phyloP scores from a whole-genome alignment of 2,113 vertebrate species.

The Gavia stellata region DNA sequence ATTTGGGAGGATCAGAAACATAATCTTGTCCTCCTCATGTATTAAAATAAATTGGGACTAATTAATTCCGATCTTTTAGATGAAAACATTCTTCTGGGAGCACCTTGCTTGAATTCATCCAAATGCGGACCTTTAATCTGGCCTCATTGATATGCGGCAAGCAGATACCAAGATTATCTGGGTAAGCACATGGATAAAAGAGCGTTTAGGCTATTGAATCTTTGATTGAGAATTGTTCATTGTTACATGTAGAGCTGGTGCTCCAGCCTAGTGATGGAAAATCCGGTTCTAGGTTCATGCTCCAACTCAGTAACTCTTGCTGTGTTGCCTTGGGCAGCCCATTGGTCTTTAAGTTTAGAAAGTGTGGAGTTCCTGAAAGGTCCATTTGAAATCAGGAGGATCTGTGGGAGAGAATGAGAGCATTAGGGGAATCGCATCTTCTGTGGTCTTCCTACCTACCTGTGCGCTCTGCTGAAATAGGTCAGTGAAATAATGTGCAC shows the following conservation, averaged over 20 bases:
- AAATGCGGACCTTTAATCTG: background rate
- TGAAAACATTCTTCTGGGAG: background rate
- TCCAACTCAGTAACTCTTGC: background rate
- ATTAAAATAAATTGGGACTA: background rate
- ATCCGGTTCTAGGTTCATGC: background rate
- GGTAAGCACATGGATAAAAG: background rate
- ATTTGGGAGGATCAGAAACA: background rate
- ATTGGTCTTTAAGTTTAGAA: background rate
- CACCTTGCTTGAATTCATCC: background rate
- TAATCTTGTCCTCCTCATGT: background rate
- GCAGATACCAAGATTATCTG: background rate
- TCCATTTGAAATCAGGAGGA: background rate
- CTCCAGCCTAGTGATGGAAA: background rate
- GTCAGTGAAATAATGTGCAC: too few relatives aligned
- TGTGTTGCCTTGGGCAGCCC: background rate
- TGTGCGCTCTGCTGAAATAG: background rate
- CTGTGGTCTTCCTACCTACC: background rate
- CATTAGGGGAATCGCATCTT: background rate
- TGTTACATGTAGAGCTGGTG: background rate
- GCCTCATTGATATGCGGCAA: background rate
- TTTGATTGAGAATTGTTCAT: background rate
- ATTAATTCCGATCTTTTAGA: background rate
- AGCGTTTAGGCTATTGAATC: background rate
- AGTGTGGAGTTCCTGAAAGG: background rate
- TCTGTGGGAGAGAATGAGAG: background rate